Evolutionary conservation across 1,140 invertebrate genomes (phyloP).

Genomic region (Drosophila chauvacae): DNA sequence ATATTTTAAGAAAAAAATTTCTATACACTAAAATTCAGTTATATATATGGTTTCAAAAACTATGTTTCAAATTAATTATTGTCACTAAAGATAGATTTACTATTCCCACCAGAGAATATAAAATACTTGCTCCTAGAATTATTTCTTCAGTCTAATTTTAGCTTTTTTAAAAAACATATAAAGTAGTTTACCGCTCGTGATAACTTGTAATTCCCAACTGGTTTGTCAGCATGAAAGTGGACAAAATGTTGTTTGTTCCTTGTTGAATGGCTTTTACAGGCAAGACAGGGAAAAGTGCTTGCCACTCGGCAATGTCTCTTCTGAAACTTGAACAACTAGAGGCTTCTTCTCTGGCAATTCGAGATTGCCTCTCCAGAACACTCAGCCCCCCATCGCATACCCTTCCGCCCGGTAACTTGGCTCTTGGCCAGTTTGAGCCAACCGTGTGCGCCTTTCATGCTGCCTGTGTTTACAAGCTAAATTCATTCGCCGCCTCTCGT

Average conservation of each 20-base stretch:
- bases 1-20: neutral
- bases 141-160: neutral
- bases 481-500: conserved; percentile 36
- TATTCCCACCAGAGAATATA: too few relatives aligned
- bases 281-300: neutral
- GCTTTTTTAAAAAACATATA: neutral
- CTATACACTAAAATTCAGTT: too few relatives aligned
- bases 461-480: conserved; percentile 53
- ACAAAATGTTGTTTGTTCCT: conserved; percentile 15
- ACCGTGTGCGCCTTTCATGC: conserved; percentile 47
- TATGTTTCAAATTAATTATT: too few relatives aligned
- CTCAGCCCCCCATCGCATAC: neutral
- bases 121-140: too few relatives aligned
- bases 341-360: conserved; percentile 37
- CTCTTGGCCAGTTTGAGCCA: conserved; percentile 39
- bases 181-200: neutral
- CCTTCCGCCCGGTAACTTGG: conserved; percentile 19
- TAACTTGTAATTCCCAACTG: conserved; percentile 20
- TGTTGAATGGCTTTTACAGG: conserved; percentile 15
- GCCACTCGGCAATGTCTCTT: conserved; percentile 38
- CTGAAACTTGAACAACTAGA: conserved; percentile 44
- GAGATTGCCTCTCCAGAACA: conserved; percentile 40
- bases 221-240: conserved; percentile 15
- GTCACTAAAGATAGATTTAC: neutral
- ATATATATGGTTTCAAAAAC: too few relatives aligned